phyloP scores from a whole-genome alignment of 2,888 invertebrate genomes.

The Catocala nupta region DNA sequence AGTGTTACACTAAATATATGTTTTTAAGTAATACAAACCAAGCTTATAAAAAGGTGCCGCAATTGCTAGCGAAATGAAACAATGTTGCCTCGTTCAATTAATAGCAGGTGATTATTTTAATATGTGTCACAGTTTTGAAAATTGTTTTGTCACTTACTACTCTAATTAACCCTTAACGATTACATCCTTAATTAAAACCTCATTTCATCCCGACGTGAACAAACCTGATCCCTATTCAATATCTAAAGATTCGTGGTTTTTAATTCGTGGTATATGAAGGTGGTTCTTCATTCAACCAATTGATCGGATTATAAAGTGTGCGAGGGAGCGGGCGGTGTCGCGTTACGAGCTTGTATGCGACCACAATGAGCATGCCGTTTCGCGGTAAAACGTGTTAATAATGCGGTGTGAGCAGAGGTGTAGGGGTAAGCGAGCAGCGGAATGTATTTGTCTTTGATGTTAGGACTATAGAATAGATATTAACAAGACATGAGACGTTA shows the following conservation, averaged over 20 bases:
- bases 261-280: constrained; percentile 48
- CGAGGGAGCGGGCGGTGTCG: constrained; percentile 58
- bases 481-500: no score
- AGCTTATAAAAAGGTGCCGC: no score
- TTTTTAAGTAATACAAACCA: no score
- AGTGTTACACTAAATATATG: no score
- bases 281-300: constrained; percentile 53
- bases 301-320: constrained; percentile 55
- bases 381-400: constrained; percentile 78
- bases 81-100: no score
- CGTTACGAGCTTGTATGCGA: constrained; percentile 58
- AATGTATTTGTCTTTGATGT: background rate
- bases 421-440: constrained; percentile 27
- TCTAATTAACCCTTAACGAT: background rate
- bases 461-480: no score
- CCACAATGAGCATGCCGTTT: constrained; percentile 68
- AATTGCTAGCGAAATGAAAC: no score
- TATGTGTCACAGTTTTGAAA: no score
- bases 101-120: no score
- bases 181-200: background rate
- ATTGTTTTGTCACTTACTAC: no score
- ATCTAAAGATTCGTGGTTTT: constrained; percentile 40
- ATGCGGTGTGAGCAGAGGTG: constrained; percentile 42
- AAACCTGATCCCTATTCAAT: constrained; percentile 43
- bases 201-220: constrained; percentile 5